phyloP scores from a whole-genome alignment of 2,888 invertebrate genomes.

The Lutraria lutraria region DNA sequence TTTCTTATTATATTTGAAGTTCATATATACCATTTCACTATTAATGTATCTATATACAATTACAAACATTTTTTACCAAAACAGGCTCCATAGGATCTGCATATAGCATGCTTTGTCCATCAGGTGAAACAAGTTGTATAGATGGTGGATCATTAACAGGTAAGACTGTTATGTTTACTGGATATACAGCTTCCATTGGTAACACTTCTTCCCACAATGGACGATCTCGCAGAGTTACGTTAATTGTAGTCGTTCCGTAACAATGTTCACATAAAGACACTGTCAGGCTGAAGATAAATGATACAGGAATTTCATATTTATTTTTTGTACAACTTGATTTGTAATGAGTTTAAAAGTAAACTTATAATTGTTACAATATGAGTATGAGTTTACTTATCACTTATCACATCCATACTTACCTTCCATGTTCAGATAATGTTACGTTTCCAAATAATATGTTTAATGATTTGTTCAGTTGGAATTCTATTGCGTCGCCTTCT shows the following conservation, averaged over 20 bases:
- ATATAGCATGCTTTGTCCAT: slow-evolving; percentile 33
- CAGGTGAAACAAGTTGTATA: slow-evolving; percentile 40
- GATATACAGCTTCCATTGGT: slow-evolving; percentile 15
- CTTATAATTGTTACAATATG: no score
- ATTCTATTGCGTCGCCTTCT: slow-evolving; percentile 23
- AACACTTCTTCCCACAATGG: slow-evolving; percentile 23
- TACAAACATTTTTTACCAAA: slow-evolving; percentile 5
- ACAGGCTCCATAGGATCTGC: slow-evolving; percentile 43
- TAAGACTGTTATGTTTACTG: slow-evolving; percentile 42
- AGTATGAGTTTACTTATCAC: no score
- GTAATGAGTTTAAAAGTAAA: no score
- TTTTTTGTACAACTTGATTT: no score
- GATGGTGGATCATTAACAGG: slow-evolving; percentile 61
- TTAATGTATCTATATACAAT: background rate
- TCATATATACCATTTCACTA: no score
- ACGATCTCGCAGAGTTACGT: slow-evolving; percentile 11
- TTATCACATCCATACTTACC: slow-evolving; percentile 44
- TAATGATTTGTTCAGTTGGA: background rate
- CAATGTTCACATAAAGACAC: slow-evolving; percentile 22
- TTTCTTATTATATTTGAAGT: no score
- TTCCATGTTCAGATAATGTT: slow-evolving; percentile 36
- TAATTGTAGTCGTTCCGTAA: background rate
- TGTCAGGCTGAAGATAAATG: slow-evolving; percentile 1
- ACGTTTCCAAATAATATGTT: slow-evolving; percentile 40
- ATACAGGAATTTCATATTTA: no score